A percentile compares a stretch with the other conserved stretches of the same genome.
These are phyloP conservation scores for Criorhina ranunculi DNA, from an alignment of 2,888 invertebrate genomes.

Conservation along the genomic window DNA sequence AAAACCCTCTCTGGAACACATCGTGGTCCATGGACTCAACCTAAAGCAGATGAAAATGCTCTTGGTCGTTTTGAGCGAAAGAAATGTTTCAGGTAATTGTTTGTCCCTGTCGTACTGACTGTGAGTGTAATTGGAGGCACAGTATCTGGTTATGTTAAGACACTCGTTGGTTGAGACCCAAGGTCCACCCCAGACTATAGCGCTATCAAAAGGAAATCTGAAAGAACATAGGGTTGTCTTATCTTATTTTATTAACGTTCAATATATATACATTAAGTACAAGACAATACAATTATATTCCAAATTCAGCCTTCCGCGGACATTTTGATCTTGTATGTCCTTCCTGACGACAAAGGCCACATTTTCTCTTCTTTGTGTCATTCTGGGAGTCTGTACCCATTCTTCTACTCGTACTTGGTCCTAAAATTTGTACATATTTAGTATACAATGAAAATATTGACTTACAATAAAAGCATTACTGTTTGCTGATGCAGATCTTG, in stretches of 20 bases:
- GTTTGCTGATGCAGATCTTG: conserved; percentile 1
- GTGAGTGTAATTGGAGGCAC: too few relatives aligned
- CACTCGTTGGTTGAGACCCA: too few relatives aligned
- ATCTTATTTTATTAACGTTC: background rate
- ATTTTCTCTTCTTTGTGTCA: conserved; percentile 85
- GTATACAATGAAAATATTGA: background rate
- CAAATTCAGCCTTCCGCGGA: conserved; percentile 84
- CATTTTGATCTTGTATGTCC: conserved; percentile 88
- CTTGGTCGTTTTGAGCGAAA: too few relatives aligned
- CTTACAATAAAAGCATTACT: conserved; percentile 36
- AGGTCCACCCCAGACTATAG: too few relatives aligned
- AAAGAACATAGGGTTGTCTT: background rate
- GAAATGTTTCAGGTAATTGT: too few relatives aligned
- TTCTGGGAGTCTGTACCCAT: background rate
- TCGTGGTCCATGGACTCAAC: too few relatives aligned
- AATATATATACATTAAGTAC: background rate
- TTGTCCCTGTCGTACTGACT: too few relatives aligned
- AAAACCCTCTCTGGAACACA: too few relatives aligned
- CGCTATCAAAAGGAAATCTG: too few relatives aligned
- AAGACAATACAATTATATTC: conserved; percentile 47
- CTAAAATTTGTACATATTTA: conserved; percentile 57
- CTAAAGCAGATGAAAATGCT: too few relatives aligned
- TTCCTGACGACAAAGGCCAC: conserved; percentile 90
- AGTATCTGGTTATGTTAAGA: too few relatives aligned
- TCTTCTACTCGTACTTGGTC: conserved; percentile 79